These are phyloP conservation scores for Acrocephalus scirpaceus DNA, from an alignment of 2,797 vertebrate genomes.

Conservation along the genomic window DNA sequence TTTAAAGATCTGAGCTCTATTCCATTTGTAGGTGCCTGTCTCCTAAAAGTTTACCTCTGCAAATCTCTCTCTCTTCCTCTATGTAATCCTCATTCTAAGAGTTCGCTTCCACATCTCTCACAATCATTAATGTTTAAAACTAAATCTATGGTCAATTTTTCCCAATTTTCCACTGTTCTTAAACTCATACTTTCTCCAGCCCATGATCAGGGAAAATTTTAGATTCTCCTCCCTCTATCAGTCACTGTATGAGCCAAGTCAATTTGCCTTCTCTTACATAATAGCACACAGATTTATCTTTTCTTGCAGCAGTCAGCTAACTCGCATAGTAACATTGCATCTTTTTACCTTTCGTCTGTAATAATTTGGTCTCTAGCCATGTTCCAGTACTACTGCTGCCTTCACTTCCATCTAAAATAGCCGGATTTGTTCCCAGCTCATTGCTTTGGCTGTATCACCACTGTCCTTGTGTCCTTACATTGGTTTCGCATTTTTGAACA, in stretches of 20 bases:
- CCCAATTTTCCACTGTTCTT: neutral
- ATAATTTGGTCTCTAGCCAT: neutral
- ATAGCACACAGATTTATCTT: constrained; percentile 7
- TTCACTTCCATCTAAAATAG: neutral
- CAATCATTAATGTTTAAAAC: neutral
- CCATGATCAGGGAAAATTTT: neutral
- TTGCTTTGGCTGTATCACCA: neutral
- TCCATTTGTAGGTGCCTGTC: neutral
- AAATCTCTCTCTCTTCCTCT: neutral
- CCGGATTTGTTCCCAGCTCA: neutral
- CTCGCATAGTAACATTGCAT: neutral
- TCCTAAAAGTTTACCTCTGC: neutral
- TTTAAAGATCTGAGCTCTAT: neutral
- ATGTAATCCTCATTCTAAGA: neutral
- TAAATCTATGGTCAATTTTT: neutral
- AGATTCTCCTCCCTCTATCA: neutral
- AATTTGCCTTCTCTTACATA: neutral
- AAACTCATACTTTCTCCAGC: neutral
- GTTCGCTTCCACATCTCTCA: neutral
- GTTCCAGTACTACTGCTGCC: neutral
- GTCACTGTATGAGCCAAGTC: neutral
- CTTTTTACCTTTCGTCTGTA: neutral
- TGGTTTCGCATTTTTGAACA: neutral
- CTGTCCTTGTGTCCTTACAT: neutral
- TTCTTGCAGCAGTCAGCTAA: neutral